phyloP scores from a whole-genome alignment of 2,797 vertebrate genomes.

The Halcyon badia region DNA sequence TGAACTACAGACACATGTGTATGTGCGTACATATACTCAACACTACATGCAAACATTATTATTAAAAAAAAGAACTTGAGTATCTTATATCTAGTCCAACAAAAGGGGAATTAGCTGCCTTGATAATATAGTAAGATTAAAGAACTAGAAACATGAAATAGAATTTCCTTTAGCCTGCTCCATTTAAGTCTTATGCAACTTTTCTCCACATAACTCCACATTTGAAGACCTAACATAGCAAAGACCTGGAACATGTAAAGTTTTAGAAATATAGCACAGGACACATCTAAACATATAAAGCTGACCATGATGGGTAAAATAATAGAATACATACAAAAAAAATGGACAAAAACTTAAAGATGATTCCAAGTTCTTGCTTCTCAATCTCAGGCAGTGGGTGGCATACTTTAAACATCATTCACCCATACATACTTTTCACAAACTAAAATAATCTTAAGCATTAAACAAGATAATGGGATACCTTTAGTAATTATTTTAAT shows the following conservation, averaged over 20 bases:
- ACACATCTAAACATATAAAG: not conserved
- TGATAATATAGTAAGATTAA: not conserved
- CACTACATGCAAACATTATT: not conserved
- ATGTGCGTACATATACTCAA: not conserved
- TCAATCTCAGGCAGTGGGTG: not conserved
- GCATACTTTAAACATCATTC: not conserved
- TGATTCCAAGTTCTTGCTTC: not conserved
- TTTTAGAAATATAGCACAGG: not conserved
- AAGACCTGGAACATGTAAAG: not conserved
- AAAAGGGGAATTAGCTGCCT: constrained; percentile 48
- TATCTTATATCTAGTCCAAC: constrained; percentile 7
- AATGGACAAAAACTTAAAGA: not conserved
- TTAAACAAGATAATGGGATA: not conserved
- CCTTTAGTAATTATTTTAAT: not conserved
- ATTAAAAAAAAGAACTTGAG: not conserved
- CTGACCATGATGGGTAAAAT: not conserved
- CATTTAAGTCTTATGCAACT: constrained; percentile 43
- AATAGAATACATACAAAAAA: not conserved
- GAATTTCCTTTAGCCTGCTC: not conserved
- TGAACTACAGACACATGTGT: not conserved
- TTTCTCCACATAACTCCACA: not conserved
- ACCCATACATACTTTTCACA: not conserved
- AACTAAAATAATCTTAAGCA: not conserved
- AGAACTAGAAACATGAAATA: not conserved
- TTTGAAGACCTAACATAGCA: not conserved